Base-by-base conservation (phyloP, 2,797 vertebrate species). In the Novumbra hubbsi region DNA sequence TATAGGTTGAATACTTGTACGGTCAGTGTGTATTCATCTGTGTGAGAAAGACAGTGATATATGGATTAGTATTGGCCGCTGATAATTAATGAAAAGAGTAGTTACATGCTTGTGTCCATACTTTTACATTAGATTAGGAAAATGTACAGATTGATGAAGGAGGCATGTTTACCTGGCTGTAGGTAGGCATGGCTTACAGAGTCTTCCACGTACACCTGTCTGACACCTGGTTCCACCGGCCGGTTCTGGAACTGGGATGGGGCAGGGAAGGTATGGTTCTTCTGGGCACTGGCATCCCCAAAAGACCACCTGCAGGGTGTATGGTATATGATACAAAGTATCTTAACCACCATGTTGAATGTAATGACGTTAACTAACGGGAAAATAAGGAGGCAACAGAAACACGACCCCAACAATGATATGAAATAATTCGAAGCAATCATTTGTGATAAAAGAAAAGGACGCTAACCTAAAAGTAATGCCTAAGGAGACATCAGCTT, bases 271-370 rank as follows among this genome's bases (percentile, higher is more conserved):
- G 55, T 77, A 70, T 75, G 90, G 72, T 85, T 72, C 65, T 90
- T 79, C 17, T 64, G 28, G 9, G 70, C 64, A 30, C 85, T 87
- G 15, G 85, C 78, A 72, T 92, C 94, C 8, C 92, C 94, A 86
- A 95, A 95, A 78, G 92, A 83, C 95, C 95, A 95, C 52, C 95
- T 95, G 52, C 1, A 80, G 28, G 50, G 73, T 32, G n/a, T n/a
- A n/a, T n/a, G n/a, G n/a, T n/a, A n/a, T n/a, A 85, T 8, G 4
- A 6, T 50, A 70, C 63, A 57, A 57, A 68, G 74, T 49, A 32
- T 12, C 1, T 60, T 60, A 60, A 24, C 41, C 11, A 11, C 9
- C 11, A 45, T 12, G 11, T 45, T 12, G 11, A 45, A 11, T 45
- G 14, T 45, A 12, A 45, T 2, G 9, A 14, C 14, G 16, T 9